These are phyloP conservation scores for Gymnothorax reevesii DNA, from an alignment of 2,797 vertebrate genomes.

Conservation along the genomic window DNA sequence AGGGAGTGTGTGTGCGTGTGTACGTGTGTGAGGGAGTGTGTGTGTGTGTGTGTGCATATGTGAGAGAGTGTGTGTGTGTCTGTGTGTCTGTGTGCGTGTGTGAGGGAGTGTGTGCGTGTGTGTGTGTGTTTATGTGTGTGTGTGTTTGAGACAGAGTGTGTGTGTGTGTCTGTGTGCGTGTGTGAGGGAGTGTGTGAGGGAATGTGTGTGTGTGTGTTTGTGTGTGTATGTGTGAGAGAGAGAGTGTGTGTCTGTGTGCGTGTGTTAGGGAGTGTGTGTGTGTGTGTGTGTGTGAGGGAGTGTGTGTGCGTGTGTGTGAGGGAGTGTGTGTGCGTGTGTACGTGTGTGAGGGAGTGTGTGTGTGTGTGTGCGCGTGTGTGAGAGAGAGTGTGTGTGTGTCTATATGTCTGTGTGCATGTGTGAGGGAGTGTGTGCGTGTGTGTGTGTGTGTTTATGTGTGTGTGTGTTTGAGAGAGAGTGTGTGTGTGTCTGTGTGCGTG, in stretches of 20 bases:
- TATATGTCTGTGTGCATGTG: too few relatives aligned
- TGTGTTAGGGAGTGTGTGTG: conserved; percentile 61
- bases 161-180: conserved; percentile 21
- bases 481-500: too few relatives aligned
- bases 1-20: neutral
- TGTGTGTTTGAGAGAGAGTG: too few relatives aligned
- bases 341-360: conserved; percentile 57
- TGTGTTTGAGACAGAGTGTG: conserved; percentile 54
- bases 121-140: conserved; percentile 54
- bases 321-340: conserved; percentile 25
- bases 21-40: conserved; percentile 11
- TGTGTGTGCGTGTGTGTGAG: conserved; percentile 21
- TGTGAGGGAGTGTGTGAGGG: conserved; percentile 12
- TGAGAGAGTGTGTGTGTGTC: conserved; percentile 21
- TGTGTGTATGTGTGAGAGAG: conserved; percentile 44
- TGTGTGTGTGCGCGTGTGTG: too few relatives aligned
- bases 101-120: conserved; percentile 23
- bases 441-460: too few relatives aligned
- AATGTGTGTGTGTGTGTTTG: conserved; percentile 41
- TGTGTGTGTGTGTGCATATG: neutral
- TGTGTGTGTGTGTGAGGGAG: conserved; percentile 7
- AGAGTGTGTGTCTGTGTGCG: conserved; percentile 51
- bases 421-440: too few relatives aligned
- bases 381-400: too few relatives aligned
- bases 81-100: conserved; percentile 28